phyloP scores from a whole-genome alignment of 2,113 vertebrate species.

The Cynoglossus semilaevis region DNA sequence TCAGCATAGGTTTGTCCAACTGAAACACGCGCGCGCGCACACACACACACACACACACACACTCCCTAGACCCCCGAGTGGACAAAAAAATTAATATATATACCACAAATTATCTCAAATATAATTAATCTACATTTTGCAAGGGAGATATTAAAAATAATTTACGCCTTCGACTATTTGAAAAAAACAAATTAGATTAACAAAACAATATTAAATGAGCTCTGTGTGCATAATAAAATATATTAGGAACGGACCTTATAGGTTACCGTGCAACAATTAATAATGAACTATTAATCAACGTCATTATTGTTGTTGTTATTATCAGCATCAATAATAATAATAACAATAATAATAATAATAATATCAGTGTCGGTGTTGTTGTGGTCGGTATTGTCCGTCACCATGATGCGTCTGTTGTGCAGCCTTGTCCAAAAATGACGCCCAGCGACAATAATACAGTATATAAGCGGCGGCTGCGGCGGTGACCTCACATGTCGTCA shows the following conservation, averaged over 20 bases:
- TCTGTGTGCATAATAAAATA: not conserved
- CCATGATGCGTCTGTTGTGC: slow-evolving; percentile 7
- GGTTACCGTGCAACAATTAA: not conserved
- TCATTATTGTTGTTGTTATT: not conserved
- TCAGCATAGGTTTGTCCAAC: slow-evolving; percentile 38
- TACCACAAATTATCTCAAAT: slow-evolving; percentile 6
- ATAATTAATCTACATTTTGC: not conserved
- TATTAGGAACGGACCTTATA: not conserved
- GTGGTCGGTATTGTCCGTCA: not conserved
- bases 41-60: not conserved
- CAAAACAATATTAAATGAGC: not conserved
- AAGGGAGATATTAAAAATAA: not conserved
- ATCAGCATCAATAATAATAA: slow-evolving; percentile 1
- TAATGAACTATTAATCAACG: not conserved
- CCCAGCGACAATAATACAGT: not conserved
- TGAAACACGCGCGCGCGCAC: slow-evolving; percentile 43
- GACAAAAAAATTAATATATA: not conserved
- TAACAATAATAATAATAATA: too few species aligned
- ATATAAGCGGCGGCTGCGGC: not conserved
- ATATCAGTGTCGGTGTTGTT: not conserved
- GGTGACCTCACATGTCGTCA: slow-evolving; percentile 72
- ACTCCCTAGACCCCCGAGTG: not conserved
- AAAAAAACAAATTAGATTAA: not conserved
- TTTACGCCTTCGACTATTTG: not conserved
- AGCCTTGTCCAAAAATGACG: slow-evolving; percentile 22